These are phyloP conservation scores for Eutolmus rufibarbis DNA, from an alignment of 2,888 invertebrate genomes.

Conservation along the genomic window DNA sequence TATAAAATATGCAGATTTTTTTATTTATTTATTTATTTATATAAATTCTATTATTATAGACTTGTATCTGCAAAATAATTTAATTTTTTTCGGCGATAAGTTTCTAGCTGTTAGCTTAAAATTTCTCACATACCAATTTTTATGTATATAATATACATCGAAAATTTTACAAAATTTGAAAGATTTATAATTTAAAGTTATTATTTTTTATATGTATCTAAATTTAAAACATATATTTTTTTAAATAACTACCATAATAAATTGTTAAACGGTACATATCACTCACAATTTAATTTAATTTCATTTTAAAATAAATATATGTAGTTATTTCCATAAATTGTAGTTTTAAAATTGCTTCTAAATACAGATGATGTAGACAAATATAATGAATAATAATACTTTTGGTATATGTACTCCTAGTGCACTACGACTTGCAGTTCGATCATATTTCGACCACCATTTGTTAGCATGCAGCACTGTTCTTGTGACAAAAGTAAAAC, in stretches of 20 bases:
- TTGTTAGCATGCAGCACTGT: slow-evolving; percentile 52
- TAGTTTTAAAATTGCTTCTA: not conserved
- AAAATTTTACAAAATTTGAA: too few species aligned
- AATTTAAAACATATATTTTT: not conserved
- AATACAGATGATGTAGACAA: not conserved
- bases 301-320: not conserved
- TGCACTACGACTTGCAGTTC: slow-evolving; percentile 52
- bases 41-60: not conserved
- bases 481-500: slow-evolving; percentile 52
- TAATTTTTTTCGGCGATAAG: not conserved
- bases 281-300: not conserved
- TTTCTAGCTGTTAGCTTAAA: too few species aligned
- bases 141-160: too few species aligned
- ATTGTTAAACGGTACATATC: not conserved
- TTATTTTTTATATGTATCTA: not conserved
- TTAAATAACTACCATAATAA: not conserved
- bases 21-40: not conserved
- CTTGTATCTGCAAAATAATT: not conserved
- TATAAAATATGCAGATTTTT: too few species aligned
- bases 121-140: too few species aligned
- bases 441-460: slow-evolving; percentile 53
- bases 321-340: not conserved
- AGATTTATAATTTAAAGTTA: too few species aligned
- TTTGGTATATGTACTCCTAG: slow-evolving; percentile 40
- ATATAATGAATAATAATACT: not conserved